phyloP scores from a whole-genome alignment of 1,140 invertebrate species.

The Aethina tumida region DNA sequence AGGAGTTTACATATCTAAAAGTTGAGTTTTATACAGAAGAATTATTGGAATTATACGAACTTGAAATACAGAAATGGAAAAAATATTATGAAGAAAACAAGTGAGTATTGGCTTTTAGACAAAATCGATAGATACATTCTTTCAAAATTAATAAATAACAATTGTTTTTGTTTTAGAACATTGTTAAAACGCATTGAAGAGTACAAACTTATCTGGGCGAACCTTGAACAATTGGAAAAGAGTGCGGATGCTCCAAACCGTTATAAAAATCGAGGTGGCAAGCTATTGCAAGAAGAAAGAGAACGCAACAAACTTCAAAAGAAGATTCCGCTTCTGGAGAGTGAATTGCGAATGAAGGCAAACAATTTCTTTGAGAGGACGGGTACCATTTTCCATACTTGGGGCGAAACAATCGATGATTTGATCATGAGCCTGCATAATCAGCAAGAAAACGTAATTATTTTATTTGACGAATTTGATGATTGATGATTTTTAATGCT shows the following conservation, averaged over 20 bases:
- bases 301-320: slow-evolving; percentile 59
- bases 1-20: slow-evolving; percentile 49
- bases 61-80: slow-evolving; percentile 57
- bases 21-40: slow-evolving; percentile 62
- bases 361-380: slow-evolving; percentile 43
- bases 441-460: slow-evolving; percentile 21
- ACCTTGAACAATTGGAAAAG: slow-evolving; percentile 58
- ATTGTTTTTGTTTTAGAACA: slow-evolving; percentile 6
- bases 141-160: slow-evolving; percentile 1
- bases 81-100: slow-evolving; percentile 56
- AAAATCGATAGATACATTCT: slow-evolving; percentile 1
- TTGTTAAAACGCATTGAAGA: no score
- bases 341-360: slow-evolving; percentile 44
- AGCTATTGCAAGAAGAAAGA: slow-evolving; percentile 72
- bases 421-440: slow-evolving; percentile 16
- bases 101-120: slow-evolving; percentile 34
- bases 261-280: slow-evolving; percentile 75
- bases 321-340: slow-evolving; percentile 47
- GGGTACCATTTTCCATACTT: slow-evolving; percentile 43
- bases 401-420: slow-evolving; percentile 38
- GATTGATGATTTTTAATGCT: neutral
- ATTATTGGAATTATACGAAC: slow-evolving; percentile 60
- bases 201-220: slow-evolving; percentile 51
- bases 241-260: slow-evolving; percentile 65
- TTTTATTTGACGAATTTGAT: neutral